These are phyloP conservation scores for Cynopterus sphinx DNA, from an alignment of 2,797 vertebrate genomes.

Conservation along the genomic window DNA sequence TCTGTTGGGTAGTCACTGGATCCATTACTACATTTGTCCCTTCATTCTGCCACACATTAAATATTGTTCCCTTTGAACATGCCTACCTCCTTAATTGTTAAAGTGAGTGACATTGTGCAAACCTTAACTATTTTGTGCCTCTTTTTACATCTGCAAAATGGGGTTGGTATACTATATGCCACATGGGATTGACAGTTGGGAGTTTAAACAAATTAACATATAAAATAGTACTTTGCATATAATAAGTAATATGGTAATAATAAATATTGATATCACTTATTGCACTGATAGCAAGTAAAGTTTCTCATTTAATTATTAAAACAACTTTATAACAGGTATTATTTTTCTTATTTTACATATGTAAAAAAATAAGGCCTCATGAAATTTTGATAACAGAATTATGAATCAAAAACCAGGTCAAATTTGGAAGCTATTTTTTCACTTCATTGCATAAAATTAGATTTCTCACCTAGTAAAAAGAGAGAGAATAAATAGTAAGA, in stretches of 20 bases:
- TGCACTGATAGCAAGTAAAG: neutral
- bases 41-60: neutral
- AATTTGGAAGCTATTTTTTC: neutral
- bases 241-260: neutral
- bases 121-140: neutral
- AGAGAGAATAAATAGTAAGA: neutral
- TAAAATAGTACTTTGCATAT: neutral
- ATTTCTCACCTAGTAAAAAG: neutral
- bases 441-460: neutral
- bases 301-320: slow-evolving; percentile 1
- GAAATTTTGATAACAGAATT: slow-evolving; percentile 1
- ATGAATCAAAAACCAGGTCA: neutral
- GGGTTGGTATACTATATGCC: neutral
- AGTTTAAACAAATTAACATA: neutral
- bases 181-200: neutral
- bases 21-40: neutral
- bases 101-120: neutral
- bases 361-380: neutral
- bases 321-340: neutral
- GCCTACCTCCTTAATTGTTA: neutral
- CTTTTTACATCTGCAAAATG: slow-evolving; percentile 13
- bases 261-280: neutral
- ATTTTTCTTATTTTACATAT: slow-evolving; percentile 3
- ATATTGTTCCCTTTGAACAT: neutral
- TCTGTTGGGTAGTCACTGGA: neutral